A percentile compares a stretch with the other conserved stretches of the same genome.
Conservation (phyloP, 2,113 vertebrate species). For the Beaufortia kweichowensis region DNA sequence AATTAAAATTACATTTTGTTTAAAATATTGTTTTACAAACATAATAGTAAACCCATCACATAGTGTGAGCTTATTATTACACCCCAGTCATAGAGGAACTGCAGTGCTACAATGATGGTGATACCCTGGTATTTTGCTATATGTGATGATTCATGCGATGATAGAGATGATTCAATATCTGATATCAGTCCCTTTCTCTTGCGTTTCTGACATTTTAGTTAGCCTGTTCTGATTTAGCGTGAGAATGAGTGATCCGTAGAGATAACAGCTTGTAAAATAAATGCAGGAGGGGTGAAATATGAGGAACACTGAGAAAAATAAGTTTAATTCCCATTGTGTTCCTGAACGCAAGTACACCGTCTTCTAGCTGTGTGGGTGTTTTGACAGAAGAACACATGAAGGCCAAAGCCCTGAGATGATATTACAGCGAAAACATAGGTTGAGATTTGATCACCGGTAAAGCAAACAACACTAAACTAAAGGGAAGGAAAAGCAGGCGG, state of each 20-base stretch:
- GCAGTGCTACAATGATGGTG: too few species aligned
- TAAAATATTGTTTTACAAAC: too few species aligned
- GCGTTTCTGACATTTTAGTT: neutral
- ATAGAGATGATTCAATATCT: too few species aligned
- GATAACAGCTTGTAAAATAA: neutral
- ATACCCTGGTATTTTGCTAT: too few species aligned
- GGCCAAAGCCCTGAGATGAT: conserved; percentile 23
- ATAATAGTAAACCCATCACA: too few species aligned
- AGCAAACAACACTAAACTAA: conserved; percentile 4
- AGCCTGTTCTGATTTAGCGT: conserved; percentile 12
- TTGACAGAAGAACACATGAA: neutral
- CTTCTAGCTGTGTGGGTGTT: conserved; percentile 22
- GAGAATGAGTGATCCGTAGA: neutral
- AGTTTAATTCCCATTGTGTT: neutral
- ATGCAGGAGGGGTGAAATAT: conserved; percentile 24
- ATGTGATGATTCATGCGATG: too few species aligned
- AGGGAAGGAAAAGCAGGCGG: conserved; percentile 24
- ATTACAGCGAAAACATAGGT: conserved; percentile 23
- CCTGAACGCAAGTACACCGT: neutral
- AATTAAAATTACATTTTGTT: too few species aligned
- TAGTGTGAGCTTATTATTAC: too few species aligned
- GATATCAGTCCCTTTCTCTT: too few species aligned
- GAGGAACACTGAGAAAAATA: conserved; percentile 18
- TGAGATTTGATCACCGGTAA: conserved; percentile 33
- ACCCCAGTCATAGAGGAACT: too few species aligned